Evolutionary conservation across 2,113 vertebrate species (phyloP), one percentile per base, ranked within the genome.

Genomic region (Elachura formosa): DNA sequence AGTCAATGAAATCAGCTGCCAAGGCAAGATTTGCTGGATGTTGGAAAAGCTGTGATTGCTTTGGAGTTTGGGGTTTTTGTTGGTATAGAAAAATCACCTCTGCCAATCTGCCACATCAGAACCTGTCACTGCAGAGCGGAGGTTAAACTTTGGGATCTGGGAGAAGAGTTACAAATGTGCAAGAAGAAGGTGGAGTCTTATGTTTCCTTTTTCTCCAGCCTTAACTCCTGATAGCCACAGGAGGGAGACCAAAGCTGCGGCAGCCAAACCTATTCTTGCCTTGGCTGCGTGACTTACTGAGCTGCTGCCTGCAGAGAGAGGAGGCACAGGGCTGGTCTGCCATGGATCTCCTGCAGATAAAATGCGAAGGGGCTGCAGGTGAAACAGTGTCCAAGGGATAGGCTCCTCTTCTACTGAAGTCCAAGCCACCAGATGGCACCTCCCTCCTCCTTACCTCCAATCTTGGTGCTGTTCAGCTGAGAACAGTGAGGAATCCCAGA

Each of bases 291-390:
- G 98, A 99, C 96, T 99, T 99, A 96, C 98, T 99, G 77, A 99
- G 98, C 95, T 98, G 98, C 96, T 99, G 99, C 96, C 98, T 99
- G 94, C 99, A 99, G 97, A 99, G 98, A 98, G 99, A 99, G 11
- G 98, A 99, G 89, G 98, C 98, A 94, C 98, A 98, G 73, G 96
- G 99, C 96, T 99, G 99, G 71, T 99, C 99, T 46, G 99, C 99
- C 86, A 99, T 99, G 97, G 98, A 99, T 80, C 98, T 99, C 82
- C 98, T 99, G 79, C 99, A 99, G 99, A 99, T 99, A 97, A 93
- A 58, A 34, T 40, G 61, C 3, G 1, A 58, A 61, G 38, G 5
- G 3, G 19, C 52, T 78, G 43, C 54, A 62, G 64, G 72, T 8
- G 24, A 34, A 68, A 23, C 9, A 6, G 43, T 52, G 9, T 9